Evolutionary conservation across 2,888 invertebrate genomes (phyloP), one percentile per base, ranked within the genome.

Genomic region (Malacosoma neustria): DNA sequence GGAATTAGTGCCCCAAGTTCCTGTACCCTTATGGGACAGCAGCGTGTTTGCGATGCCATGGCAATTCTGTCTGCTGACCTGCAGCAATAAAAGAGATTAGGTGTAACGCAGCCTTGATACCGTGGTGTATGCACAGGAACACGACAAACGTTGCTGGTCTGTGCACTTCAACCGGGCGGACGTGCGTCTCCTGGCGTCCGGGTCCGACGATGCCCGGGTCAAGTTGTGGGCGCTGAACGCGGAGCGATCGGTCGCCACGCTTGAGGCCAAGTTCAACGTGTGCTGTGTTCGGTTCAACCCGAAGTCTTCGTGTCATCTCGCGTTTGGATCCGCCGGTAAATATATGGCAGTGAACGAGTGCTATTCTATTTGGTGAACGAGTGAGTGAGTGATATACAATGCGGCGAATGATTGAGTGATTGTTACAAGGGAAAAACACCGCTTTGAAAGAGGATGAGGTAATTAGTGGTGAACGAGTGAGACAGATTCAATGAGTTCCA

Each of bases 91-190:
- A n/a, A n/a, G n/a, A n/a, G n/a, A n/a, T n/a, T n/a, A n/a, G n/a
- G n/a, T n/a, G n/a, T n/a, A n/a, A n/a, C n/a, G n/a, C n/a, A n/a
- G n/a, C n/a, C n/a, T n/a, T n/a, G 6, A 9, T 6, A 29, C 29
- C 29, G 6, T 29, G 29, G 29, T 9, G 5, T 5, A 29, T 5
- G 29, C 9, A 13, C 48, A 94, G 72, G 97, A 97, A 70, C 98
- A 98, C 77, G 96, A 97, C 75, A 97, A 97, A 70, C 88, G 97
- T 32, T 96, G 96, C 71, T 98, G 98, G 97, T 95, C 95, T 51
- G 97, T 98, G 29, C 96, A 97, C 81, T 98, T 97, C 77, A 97
- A 96, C 74, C 90, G 93, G 51, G 92, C 95, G 14, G 97, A 98
- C 72, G 95, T 96, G 9, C 89, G 95, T 13, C 79, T 97, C 31